Percentiles rank a stretch among this genome's conserved stretches.
These are phyloP conservation scores for Ivindomyrus marchei DNA, from an alignment of 2,113 vertebrate genomes.

Conservation along the genomic window DNA sequence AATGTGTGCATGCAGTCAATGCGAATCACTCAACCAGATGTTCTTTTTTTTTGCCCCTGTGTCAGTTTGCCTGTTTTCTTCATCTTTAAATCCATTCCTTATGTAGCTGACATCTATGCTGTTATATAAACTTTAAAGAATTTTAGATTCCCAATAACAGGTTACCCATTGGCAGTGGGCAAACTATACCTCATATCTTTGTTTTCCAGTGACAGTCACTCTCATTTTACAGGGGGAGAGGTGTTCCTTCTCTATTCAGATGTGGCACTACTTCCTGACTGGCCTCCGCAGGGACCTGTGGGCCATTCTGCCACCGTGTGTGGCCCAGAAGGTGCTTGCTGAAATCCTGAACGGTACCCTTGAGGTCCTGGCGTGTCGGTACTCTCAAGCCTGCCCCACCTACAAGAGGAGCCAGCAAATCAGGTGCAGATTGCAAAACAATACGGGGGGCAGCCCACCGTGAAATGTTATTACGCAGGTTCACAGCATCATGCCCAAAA, in stretches of 20 bases:
- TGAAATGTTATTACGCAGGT: not conserved
- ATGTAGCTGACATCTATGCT: not conserved
- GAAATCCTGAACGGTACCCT: conserved; percentile 79
- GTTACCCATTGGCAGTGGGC: not conserved
- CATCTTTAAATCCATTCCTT: not conserved
- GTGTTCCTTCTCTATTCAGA: conserved; percentile 93
- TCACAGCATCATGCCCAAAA: not conserved
- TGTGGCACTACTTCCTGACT: conserved; percentile 95
- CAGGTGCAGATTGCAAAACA: conserved; percentile 65
- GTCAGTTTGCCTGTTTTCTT: not conserved
- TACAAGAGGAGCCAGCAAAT: conserved; percentile 83
- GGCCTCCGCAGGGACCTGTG: conserved; percentile 84
- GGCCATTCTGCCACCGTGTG: conserved; percentile 64
- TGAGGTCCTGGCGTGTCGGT: conserved; percentile 75
- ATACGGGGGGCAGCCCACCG: not conserved
- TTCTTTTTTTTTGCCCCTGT: not conserved
- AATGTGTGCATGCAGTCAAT: not conserved
- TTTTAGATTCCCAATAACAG: not conserved
- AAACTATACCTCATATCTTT: not conserved
- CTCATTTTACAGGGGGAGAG: conserved; percentile 79
- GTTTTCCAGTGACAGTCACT: conserved; percentile 20
- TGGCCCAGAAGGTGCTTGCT: conserved; percentile 71
- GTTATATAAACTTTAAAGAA: not conserved
- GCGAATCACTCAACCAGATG: not conserved
- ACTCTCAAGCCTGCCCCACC: conserved; percentile 71